Percentiles rank a stretch among this genome's conserved stretches.
These are phyloP conservation scores for Caenorhabditis macrosperma DNA, from an alignment of 2,888 invertebrate species.

Conservation along the genomic window DNA sequence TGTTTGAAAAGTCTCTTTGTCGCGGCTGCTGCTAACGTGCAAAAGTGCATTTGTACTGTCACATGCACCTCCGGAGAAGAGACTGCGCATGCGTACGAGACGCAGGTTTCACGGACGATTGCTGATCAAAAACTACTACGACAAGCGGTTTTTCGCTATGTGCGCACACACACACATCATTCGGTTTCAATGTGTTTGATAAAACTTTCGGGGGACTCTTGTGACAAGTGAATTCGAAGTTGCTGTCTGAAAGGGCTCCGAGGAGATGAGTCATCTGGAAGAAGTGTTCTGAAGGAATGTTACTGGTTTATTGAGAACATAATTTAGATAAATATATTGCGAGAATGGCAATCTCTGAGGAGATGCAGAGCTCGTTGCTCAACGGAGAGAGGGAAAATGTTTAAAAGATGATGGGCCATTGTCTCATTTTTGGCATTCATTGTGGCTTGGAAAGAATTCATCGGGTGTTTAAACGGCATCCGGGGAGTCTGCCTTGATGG, in stretches of 20 bases:
- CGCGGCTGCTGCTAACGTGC: slow-evolving; percentile 34
- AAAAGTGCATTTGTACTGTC: slow-evolving; percentile 51
- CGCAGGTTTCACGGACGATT: slow-evolving; percentile 1
- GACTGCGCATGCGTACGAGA: slow-evolving; percentile 10
- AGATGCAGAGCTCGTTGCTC: no score
- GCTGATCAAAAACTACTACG: slow-evolving; percentile 40
- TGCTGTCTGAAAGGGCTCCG: no score
- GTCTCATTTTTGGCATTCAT: no score
- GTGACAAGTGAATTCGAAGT: slow-evolving; percentile 24
- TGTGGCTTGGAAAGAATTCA: no score
- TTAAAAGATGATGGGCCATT: no score
- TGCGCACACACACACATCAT: slow-evolving; percentile 29
- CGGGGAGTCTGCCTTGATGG: no score
- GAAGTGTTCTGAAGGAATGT: not conserved
- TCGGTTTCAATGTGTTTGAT: slow-evolving; percentile 9
- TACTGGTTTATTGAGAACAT: no score
- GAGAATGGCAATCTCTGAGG: no score
- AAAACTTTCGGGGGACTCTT: slow-evolving; percentile 3
- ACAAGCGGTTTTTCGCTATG: slow-evolving; percentile 35
- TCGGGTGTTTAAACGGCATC: no score
- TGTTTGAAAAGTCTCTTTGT: slow-evolving; percentile 15
- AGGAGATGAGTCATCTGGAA: no score
- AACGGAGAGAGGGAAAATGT: no score
- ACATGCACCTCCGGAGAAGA: slow-evolving; percentile 18
- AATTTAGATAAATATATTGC: no score